Percentiles rank a stretch among this genome's conserved stretches.
These are phyloP conservation scores for Gyps fulvus DNA, from an alignment of 2,113 vertebrate species.

Conservation along the genomic window DNA sequence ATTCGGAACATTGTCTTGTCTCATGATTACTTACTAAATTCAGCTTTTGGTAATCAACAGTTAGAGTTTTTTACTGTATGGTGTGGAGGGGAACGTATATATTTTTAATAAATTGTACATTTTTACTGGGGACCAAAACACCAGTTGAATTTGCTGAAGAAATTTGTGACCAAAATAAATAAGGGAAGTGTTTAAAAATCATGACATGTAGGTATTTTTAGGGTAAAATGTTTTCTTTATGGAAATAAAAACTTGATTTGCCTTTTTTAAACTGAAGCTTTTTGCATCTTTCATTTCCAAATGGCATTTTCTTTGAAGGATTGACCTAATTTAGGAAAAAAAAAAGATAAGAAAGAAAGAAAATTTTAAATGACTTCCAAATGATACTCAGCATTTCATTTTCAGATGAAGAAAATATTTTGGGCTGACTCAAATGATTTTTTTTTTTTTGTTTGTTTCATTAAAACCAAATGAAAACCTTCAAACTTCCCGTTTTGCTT, in stretches of 20 bases:
- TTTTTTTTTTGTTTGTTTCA: conserved; percentile 12
- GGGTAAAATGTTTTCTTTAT: not conserved
- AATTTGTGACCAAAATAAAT: not conserved
- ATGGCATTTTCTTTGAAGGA: not conserved
- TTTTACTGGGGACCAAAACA: not conserved
- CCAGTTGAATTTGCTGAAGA: not conserved
- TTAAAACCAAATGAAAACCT: conserved; percentile 45
- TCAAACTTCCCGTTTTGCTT: not conserved
- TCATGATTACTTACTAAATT: not conserved
- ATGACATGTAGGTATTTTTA: not conserved
- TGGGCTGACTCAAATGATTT: not conserved
- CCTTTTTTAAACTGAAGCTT: not conserved
- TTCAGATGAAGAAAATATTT: conserved; percentile 15
- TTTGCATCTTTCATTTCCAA: not conserved
- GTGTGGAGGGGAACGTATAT: not conserved
- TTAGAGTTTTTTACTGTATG: not conserved
- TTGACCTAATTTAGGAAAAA: not conserved
- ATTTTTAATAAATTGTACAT: not conserved
- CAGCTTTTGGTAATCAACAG: not conserved
- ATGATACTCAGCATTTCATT: not conserved
- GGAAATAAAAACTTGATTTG: not conserved
- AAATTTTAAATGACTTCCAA: conserved; percentile 10
- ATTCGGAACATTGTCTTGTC: not conserved
- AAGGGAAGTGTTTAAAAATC: not conserved
- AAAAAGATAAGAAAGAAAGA: not conserved